A percentile compares a stretch with the other conserved stretches of the same genome.
phyloP scores from a whole-genome alignment of 2,797 vertebrate genomes.

The Hemitrygon akajei region DNA sequence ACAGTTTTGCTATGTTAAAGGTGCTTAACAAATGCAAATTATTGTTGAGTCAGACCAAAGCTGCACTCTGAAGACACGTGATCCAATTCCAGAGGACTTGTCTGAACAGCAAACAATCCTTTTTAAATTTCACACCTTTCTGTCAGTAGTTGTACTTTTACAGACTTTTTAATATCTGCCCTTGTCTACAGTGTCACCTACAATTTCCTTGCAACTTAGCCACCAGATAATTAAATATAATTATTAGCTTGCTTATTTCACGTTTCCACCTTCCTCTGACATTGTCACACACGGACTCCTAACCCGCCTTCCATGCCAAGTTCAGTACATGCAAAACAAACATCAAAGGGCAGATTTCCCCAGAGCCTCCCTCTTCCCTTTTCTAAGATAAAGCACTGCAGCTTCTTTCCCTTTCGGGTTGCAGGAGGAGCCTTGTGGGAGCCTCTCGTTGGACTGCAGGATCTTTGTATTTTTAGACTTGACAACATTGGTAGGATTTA shows the following conservation, averaged over 20 bases:
- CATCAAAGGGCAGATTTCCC: neutral
- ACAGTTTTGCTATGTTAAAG: neutral
- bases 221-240: constrained; percentile 25
- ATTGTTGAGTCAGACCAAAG: neutral
- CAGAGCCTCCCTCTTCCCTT: neutral
- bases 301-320: neutral
- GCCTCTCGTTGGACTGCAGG: neutral
- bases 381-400: neutral
- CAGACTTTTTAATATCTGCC: neutral
- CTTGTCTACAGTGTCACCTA: neutral
- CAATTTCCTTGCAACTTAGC: neutral
- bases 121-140: neutral
- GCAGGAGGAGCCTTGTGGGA: neutral
- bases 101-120: neutral
- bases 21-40: neutral
- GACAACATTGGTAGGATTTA: neutral
- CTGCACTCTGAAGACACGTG: neutral
- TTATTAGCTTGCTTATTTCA: neutral
- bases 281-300: neutral
- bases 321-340: constrained; percentile 1
- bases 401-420: neutral
- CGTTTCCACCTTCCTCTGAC: neutral
- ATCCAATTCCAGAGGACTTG: neutral
- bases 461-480: constrained; percentile 9
- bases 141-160: neutral